Conservation (phyloP, 2,888 invertebrate species). For the Piscicola geometra region DNA sequence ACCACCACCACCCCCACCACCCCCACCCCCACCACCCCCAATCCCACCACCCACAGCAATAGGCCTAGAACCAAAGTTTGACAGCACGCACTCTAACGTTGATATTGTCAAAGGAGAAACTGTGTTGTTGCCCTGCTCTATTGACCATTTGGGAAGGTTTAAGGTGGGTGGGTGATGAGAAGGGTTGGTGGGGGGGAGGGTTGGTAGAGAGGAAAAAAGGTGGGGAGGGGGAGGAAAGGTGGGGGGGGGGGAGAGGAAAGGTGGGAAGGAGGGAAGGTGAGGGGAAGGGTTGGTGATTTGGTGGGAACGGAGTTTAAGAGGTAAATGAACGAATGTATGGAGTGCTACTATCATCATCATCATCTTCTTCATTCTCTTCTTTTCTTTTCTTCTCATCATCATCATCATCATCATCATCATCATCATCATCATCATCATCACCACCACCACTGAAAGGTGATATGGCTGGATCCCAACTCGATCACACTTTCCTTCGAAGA, state of each 20-base stretch:
- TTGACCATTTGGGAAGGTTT: constrained; percentile 46
- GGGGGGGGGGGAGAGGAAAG: neutral
- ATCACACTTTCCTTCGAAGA: constrained; percentile 49
- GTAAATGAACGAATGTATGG: neutral
- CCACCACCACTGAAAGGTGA: constrained; percentile 45
- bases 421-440: neutral
- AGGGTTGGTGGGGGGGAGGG: neutral
- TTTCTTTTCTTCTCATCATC: neutral
- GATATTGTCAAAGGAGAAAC: constrained; percentile 47
- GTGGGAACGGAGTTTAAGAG: neutral
- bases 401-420: constrained; percentile 12
- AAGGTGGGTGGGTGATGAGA: constrained; percentile 45
- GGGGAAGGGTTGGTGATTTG: too few relatives aligned
- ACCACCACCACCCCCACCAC: neutral
- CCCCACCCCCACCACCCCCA: too few relatives aligned
- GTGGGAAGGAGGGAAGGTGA: neutral
- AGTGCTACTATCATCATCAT: too few relatives aligned
- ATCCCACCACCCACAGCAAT: constrained; percentile 4
- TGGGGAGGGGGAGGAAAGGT: neutral
- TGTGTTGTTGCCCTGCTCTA: constrained; percentile 48
- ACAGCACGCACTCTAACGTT: constrained; percentile 30
- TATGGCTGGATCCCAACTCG: constrained; percentile 51
- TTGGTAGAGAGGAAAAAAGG: neutral
- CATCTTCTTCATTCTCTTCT: neutral
- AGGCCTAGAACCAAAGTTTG: constrained; percentile 36